Base-by-base conservation (phyloP, 2,888 invertebrate genomes). In the Callyntrura guangdongensis region DNA sequence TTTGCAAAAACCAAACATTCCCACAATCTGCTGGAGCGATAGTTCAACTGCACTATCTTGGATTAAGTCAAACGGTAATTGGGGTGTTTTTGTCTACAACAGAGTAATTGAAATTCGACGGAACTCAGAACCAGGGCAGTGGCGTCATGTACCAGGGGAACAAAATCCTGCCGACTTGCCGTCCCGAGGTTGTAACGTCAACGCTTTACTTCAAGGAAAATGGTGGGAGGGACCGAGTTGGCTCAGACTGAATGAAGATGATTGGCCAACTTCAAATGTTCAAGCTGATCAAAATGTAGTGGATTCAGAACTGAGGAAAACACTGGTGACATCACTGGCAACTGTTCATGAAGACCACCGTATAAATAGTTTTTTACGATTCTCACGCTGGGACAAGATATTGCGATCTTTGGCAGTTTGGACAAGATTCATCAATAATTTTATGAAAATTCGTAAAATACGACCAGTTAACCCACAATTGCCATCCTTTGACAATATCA, bases 131-230 rank as follows among this genome's bases (percentile, higher is more conserved):
- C 0, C 17, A 0, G 27, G 53, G 0, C n/a, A 59, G 8, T 94
- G 94, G 93, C 5, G 47, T 5, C 92, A 93, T 90, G 86, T 93
- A 4, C 91, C 93, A 11, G 93, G 93, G 14, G 27, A 12, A 9
- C 8, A 45, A 0, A 94, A 94, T 47, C 93, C 94, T 9, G 93
- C 93, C 86, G 94, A 94, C 72, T 84, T 94, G 0, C 93, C 94
- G 9, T 93, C 93, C 0, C 0, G 93, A 64, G 94, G 94, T 9
- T 94, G 93, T 61, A 49, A 11, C 12, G 61, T 74, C 1, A 47
- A 79, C 11, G 17, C 79, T 25, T 20, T 92, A 11, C 9, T 91
- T 5, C 45, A 47, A n/a, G 85, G 77, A 0, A 25, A 45, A 87
- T 93, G 93, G 93, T 93, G 93, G 93, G 91, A 93, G 91, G 93